phyloP scores from a whole-genome alignment of 2,113 vertebrate genomes.

The Macquaria ambigua region DNA sequence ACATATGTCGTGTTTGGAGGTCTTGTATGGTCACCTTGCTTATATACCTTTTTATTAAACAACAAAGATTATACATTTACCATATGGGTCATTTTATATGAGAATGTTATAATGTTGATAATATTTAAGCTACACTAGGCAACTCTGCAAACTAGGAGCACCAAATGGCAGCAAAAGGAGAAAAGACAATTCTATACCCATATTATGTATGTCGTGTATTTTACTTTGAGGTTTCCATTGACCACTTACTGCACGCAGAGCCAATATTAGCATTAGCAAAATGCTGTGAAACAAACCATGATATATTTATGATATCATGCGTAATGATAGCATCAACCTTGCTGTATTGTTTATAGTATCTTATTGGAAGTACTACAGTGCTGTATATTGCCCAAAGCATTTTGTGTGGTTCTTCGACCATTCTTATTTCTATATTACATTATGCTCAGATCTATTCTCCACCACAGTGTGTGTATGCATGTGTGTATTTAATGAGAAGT shows the following conservation, averaged over 20 bases:
- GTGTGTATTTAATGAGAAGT: background rate
- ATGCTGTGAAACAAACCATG: background rate
- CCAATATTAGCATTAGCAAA: background rate
- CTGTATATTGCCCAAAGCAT: background rate
- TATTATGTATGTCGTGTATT: background rate
- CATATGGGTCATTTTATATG: background rate
- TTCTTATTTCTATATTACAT: background rate
- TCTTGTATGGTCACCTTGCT: slow-evolving; percentile 82
- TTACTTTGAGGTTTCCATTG: slow-evolving; percentile 8
- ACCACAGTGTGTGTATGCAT: background rate
- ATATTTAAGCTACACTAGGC: background rate
- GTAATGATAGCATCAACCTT: background rate
- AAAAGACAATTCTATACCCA: background rate
- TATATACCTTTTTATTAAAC: slow-evolving; percentile 78
- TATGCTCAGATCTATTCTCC: background rate
- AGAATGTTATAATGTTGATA: background rate
- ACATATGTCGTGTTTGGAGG: slow-evolving; percentile 79
- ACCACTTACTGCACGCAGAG: background rate
- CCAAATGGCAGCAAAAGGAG: background rate
- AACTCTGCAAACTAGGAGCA: background rate
- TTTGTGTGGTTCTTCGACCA: background rate
- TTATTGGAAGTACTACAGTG: background rate
- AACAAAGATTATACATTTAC: background rate
- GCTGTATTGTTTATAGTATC: background rate
- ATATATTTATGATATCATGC: background rate